Evolutionary conservation across 2,113 vertebrate species (phyloP), one percentile per base, ranked within the genome.

Genomic region (Morone saxatilis): DNA sequence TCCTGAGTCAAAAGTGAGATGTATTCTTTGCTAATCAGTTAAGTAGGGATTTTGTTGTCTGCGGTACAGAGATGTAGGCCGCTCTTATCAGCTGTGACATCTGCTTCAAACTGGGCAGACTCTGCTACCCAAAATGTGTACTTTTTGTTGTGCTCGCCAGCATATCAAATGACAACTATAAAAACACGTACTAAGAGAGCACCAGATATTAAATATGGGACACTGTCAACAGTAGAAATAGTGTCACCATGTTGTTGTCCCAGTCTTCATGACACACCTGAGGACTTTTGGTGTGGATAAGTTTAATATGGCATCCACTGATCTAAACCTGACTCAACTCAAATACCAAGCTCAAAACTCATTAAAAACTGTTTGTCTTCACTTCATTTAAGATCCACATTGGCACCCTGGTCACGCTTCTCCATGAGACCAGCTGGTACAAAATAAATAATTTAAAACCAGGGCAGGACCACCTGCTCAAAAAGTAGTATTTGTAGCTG

Each of bases 1-100:
- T 82, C 41, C 59, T 2, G 7, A 56, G 38, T 54, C 40, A 48
- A 83, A 83, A 72, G 85, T 81, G 54, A 25, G 17, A 84, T 38
- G 11, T 67, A 56, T 71, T 73, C 79, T 87, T 90, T 72, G 40
- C 67, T 84, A 78, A 81, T 81, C 81, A 67, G 62, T 74, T 70
- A 77, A 83, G 62, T 78, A 57, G 76, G 63, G 85, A 84, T 88
- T 83, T 82, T 60, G 70, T 69, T 68, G 63, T 71, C 22, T 73
- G 79, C 2, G n/a, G 47, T 22, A 45, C 71, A 66, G 71, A 73
- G 57, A 74, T 69, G 71, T 65, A 61, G 67, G 61, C 31, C 38
- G 38, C 10, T 62, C 47, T 70, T 51, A 81, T 61, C 62, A 50
- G 69, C 53, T n/a, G 57, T 31, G 1, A 73, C 77, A 81, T 88